Evolutionary conservation across 1,140 invertebrate genomes (phyloP).

Genomic region (Bradynema listronoti): DNA sequence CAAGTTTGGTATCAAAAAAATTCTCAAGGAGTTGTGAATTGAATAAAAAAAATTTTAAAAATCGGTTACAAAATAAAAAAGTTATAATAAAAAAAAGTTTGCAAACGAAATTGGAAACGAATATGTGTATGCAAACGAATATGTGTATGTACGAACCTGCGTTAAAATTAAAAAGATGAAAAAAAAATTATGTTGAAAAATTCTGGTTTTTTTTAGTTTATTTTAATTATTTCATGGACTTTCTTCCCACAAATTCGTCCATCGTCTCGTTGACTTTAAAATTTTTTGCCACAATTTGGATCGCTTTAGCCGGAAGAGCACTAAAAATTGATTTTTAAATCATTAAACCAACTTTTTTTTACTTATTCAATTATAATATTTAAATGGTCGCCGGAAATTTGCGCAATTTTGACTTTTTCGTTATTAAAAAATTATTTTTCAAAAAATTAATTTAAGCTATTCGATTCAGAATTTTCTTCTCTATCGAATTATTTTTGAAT

Average conservation of each 20-base stretch:
- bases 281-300: slow-evolving; percentile 22
- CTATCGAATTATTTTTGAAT: neutral
- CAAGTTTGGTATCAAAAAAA: too few species aligned
- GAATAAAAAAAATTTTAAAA: too few species aligned
- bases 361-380: neutral
- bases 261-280: slow-evolving; percentile 25
- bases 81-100: too few species aligned
- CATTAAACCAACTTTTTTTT: neutral
- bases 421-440: neutral
- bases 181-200: too few species aligned
- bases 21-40: too few species aligned
- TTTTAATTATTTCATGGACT: neutral
- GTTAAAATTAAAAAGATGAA: too few species aligned
- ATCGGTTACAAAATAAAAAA: too few species aligned
- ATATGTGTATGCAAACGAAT: too few species aligned
- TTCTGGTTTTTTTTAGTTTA: too few species aligned
- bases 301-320: slow-evolving; percentile 23
- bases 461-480: neutral
- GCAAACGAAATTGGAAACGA: too few species aligned
- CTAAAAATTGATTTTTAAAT: slow-evolving; percentile 14
- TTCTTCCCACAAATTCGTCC: slow-evolving; percentile 16
- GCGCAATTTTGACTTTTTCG: neutral
- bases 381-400: neutral
- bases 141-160: too few species aligned
- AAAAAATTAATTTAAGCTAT: too few species aligned